These are phyloP conservation scores for Datnioides undecimradiatus DNA, from an alignment of 2,113 vertebrate species.

Conservation along the genomic window DNA sequence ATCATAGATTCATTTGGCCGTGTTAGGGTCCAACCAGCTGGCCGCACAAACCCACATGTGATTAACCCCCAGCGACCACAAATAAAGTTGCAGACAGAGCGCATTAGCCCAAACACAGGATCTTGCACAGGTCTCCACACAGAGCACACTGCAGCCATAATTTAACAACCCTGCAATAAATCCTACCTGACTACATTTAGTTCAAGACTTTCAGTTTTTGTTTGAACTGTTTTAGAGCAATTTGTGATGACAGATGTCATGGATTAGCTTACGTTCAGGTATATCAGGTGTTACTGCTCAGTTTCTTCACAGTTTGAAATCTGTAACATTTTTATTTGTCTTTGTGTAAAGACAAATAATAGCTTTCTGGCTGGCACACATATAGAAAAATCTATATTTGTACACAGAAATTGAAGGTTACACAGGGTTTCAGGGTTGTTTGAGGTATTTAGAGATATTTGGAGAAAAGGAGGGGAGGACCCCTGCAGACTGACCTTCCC, in stretches of 20 bases:
- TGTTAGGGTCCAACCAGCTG: too few species aligned
- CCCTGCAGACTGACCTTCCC: constrained; percentile 85
- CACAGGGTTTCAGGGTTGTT: background rate
- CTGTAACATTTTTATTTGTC: background rate
- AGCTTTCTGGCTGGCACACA: background rate
- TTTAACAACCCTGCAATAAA: background rate
- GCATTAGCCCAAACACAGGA: too few species aligned
- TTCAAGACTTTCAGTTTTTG: background rate
- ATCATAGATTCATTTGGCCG: too few species aligned
- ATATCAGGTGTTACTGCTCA: background rate
- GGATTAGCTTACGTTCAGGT: too few species aligned
- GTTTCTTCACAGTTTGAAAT: background rate
- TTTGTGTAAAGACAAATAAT: too few species aligned
- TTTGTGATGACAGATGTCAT: too few species aligned
- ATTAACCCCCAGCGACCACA: too few species aligned
- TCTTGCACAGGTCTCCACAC: background rate
- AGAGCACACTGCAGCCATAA: background rate
- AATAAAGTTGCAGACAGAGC: too few species aligned
- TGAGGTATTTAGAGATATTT: background rate
- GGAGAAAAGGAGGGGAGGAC: background rate
- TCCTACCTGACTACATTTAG: background rate
- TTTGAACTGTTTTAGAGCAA: too few species aligned
- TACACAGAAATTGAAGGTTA: background rate
- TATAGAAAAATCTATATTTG: background rate
- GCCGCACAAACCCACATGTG: too few species aligned